Conservation (phyloP, 2,888 invertebrate genomes). For the Halocaridina rubra region DNA sequence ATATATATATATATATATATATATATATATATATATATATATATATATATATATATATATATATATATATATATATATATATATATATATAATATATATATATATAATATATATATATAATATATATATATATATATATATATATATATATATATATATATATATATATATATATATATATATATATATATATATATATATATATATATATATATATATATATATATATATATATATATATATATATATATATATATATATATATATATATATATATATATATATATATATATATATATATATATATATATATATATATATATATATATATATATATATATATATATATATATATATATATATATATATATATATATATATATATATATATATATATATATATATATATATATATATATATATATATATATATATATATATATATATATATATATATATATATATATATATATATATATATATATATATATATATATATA, state of each 20-base stretch:
- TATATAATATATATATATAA: not conserved
- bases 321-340: slow-evolving; percentile 11
- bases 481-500: not conserved
- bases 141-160: too few relatives aligned
- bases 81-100: not conserved
- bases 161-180: too few relatives aligned
- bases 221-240: too few relatives aligned
- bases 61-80: slow-evolving; percentile 4
- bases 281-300: not conserved
- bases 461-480: not conserved
- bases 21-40: slow-evolving; percentile 2
- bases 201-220: too few relatives aligned
- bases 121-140: too few relatives aligned
- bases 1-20: not conserved
- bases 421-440: slow-evolving; percentile 7
- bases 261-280: not conserved
- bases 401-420: slow-evolving; percentile 7
- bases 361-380: slow-evolving; percentile 9
- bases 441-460: slow-evolving; percentile 11
- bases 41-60: not conserved
- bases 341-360: slow-evolving; percentile 5
- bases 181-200: too few relatives aligned
- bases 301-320: slow-evolving; percentile 9
- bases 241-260: not conserved
- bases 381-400: slow-evolving; percentile 14